phyloP scores from a whole-genome alignment of 30 jellyfish, hydroid and myxozoan genomes.

The Turritopsis rubra region DNA sequence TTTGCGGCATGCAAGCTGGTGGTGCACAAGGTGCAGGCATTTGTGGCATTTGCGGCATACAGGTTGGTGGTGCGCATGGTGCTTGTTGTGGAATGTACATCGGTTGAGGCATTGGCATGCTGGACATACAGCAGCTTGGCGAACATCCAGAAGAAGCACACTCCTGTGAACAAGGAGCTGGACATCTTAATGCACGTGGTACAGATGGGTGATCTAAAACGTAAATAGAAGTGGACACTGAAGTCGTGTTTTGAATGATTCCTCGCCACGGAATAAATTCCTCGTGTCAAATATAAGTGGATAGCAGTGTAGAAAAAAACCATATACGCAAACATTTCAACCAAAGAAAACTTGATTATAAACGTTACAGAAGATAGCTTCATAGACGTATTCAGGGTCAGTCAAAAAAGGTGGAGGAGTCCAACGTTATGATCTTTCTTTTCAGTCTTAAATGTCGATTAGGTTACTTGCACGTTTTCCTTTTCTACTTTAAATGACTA shows the following conservation, averaged over 20 bases:
- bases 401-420: too few species aligned
- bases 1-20: slow-evolving; percentile 28
- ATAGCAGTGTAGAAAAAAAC: too few species aligned
- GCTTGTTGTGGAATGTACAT: neutral
- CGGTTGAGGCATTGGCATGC: slow-evolving; percentile 38
- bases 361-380: too few species aligned
- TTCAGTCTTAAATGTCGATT: too few species aligned
- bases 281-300: too few species aligned
- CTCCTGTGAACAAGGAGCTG: slow-evolving; percentile 31
- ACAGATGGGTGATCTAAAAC: neutral
- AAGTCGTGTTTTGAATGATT: neutral
- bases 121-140: slow-evolving; percentile 39
- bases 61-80: slow-evolving; percentile 15
- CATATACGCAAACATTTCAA: too few species aligned
- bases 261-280: neutral
- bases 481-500: too few species aligned
- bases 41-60: slow-evolving; percentile 23
- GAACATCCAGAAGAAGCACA: slow-evolving; percentile 43
- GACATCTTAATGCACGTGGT: slow-evolving; percentile 21
- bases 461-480: too few species aligned
- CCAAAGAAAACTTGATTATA: too few species aligned
- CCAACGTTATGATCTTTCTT: too few species aligned
- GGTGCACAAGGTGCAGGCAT: slow-evolving; percentile 11
- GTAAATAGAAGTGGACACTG: neutral
- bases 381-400: too few species aligned